Base-by-base conservation (phyloP, 2,888 invertebrate species). In the Macroteleia sp. region DNA sequence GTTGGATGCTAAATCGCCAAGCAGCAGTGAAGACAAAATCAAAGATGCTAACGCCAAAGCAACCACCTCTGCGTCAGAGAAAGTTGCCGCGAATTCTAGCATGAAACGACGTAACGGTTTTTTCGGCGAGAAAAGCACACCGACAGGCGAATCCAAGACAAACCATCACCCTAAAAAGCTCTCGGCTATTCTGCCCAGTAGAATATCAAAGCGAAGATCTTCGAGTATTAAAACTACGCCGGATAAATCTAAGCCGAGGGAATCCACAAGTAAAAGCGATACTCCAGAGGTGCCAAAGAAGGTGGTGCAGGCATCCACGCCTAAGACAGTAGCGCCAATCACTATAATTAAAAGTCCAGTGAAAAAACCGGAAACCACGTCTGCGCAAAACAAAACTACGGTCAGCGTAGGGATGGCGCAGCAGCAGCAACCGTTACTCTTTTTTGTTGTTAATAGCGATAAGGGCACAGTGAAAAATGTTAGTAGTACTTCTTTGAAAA, bases 151-250 rank as follows among this genome's bases (percentile, higher is more conserved):
- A 2, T 3, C 19, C 1, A 77, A 66, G 19, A 22, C 28, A 1
- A 77, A 73, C 34, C 32, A 73, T n/a, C 77, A 69, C 0, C 48
- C 71, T 6, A 77, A 77, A 12, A 77, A 73, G 19, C 19, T 74
- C 0, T 74, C 73, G 1, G 78, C 64, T 0, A 78, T 78, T n/a
- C 14, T 79, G n/a, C 78, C 78, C 0, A 70, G 70, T 19, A 30
- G 74, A 5, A 70, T 74, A 1, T 74, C 73, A 12, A 78, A 74
- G 14, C 17, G 74, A 14, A 22, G 59, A 0, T 44, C 50, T 0
- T 14, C 54, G 2, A 46, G n/a, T 14, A 3, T 16, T 3, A 77
- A 46, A 19, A 59, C 9, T n/a, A 54, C 52, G 1, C 59, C 64
- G 1, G 70, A 77, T 2, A 76, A 70, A 22, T 8, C 10, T 0